Evolutionary conservation across 2,888 invertebrate species (phyloP).

Genomic region (Lasioglossum leucozonium): DNA sequence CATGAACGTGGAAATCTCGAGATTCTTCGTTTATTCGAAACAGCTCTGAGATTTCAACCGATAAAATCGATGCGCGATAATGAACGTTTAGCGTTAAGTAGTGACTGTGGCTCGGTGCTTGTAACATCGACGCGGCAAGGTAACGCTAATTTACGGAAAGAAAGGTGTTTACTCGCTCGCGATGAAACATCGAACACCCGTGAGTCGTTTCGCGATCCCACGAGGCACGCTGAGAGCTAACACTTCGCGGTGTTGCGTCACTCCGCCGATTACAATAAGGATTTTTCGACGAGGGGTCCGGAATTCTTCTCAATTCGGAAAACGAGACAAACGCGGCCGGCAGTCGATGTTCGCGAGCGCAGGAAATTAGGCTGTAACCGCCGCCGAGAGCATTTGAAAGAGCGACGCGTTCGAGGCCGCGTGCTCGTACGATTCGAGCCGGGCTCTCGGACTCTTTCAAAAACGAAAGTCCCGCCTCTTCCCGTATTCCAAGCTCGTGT

Average conservation of each 20-base stretch:
- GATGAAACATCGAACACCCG: slow-evolving; percentile 22
- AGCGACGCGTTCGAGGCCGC: slow-evolving; percentile 64
- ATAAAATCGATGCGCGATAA: not conserved
- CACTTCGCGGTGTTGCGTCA: slow-evolving; percentile 30
- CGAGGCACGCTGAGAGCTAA: slow-evolving; percentile 29
- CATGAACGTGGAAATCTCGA: too few relatives aligned
- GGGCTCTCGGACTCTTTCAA: slow-evolving; percentile 70
- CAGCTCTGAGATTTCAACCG: not conserved
- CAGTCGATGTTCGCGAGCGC: too few relatives aligned
- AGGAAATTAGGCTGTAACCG: slow-evolving; percentile 53
- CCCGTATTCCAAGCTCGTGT: slow-evolving; percentile 81
- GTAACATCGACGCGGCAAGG: not conserved
- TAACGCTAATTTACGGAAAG: slow-evolving; percentile 1
- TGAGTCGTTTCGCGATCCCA: slow-evolving; percentile 11
- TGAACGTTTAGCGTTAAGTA: not conserved
- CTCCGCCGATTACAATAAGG: slow-evolving; percentile 33
- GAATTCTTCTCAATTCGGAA: too few relatives aligned
- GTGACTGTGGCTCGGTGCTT: not conserved
- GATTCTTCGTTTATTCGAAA: not conserved
- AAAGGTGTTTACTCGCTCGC: slow-evolving; percentile 5
- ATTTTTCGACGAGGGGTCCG: slow-evolving; percentile 31
- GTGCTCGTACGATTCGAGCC: slow-evolving; percentile 30
- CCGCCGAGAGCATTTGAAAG: slow-evolving; percentile 44
- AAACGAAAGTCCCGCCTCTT: slow-evolving; percentile 80
- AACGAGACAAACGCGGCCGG: too few relatives aligned